These are phyloP conservation scores for Nyctibius bracteatus DNA, from an alignment of 2,113 vertebrate species.

Conservation along the genomic window DNA sequence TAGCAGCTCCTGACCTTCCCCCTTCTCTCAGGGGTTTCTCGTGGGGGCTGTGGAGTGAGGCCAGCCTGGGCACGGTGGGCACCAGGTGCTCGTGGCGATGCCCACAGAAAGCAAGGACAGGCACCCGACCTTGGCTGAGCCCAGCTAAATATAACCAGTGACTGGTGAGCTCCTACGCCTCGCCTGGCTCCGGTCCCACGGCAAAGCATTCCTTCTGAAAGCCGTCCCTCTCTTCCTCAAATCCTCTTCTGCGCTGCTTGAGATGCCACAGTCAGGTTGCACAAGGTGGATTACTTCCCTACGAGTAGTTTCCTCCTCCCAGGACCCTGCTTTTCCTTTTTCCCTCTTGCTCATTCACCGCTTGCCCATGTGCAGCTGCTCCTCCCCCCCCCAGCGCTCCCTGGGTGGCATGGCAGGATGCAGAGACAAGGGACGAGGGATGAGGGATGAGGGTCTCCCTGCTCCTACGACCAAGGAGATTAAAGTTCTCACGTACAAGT, in stretches of 20 bases:
- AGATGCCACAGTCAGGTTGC: background rate
- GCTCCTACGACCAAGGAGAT: background rate
- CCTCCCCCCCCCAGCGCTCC: background rate
- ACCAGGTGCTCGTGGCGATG: background rate
- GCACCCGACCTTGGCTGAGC: background rate
- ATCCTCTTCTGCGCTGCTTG: background rate
- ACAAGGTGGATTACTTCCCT: background rate
- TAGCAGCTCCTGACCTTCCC: background rate
- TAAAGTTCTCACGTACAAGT: background rate
- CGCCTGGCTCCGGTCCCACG: rapidly evolving
- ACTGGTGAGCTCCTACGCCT: background rate
- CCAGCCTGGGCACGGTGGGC: rapidly evolving
- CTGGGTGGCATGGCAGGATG: rapidly evolving
- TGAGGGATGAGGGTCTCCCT: background rate
- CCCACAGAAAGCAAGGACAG: background rate
- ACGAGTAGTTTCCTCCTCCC: background rate
- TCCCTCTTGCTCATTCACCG: background rate
- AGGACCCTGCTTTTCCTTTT: background rate
- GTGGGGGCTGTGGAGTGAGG: rapidly evolving
- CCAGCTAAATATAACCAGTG: background rate
- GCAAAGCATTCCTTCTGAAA: background rate
- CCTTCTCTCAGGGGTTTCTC: background rate
- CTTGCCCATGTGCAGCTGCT: background rate
- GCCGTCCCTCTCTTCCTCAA: background rate
- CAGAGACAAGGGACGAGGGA: background rate